Conservation (phyloP, 2,888 invertebrate species). For the Coecobrya sp. region DNA sequence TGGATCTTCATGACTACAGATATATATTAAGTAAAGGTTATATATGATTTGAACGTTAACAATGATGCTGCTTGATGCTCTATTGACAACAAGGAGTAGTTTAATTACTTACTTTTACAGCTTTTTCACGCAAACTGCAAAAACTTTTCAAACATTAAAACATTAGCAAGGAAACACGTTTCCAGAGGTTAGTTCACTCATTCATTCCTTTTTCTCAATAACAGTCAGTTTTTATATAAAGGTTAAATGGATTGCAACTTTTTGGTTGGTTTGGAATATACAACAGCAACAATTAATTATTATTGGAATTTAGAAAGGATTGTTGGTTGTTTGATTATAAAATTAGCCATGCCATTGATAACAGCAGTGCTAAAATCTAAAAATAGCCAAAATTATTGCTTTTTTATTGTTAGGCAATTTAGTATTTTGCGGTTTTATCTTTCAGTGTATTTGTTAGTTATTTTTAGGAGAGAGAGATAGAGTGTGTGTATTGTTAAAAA, state of each 20-base stretch:
- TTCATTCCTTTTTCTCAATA: constrained; percentile 32
- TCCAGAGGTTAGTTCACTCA: constrained; percentile 35
- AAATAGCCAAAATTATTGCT: constrained; percentile 30
- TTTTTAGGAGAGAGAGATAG: background rate
- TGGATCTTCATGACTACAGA: constrained; percentile 66
- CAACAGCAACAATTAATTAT: background rate
- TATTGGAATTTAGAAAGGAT: background rate
- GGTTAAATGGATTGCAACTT: background rate
- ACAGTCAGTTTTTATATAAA: too few relatives aligned
- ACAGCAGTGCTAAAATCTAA: constrained; percentile 55
- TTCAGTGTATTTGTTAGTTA: constrained; percentile 48
- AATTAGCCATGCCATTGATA: constrained; percentile 40
- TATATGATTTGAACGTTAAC: background rate
- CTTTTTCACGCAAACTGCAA: constrained; percentile 1
- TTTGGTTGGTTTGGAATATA: constrained; percentile 9
- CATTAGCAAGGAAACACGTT: constrained; percentile 32
- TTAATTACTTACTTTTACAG: constrained; percentile 15
- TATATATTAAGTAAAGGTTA: background rate
- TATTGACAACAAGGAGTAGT: constrained; percentile 20
- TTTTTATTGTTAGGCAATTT: background rate
- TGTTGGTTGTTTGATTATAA: background rate
- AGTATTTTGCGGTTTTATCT: background rate
- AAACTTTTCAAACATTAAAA: constrained; percentile 23
- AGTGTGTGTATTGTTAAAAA: constrained; percentile 22
- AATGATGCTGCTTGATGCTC: background rate